Conservation (phyloP, 2,797 vertebrate genomes). For the Leontopithecus rosalia region DNA sequence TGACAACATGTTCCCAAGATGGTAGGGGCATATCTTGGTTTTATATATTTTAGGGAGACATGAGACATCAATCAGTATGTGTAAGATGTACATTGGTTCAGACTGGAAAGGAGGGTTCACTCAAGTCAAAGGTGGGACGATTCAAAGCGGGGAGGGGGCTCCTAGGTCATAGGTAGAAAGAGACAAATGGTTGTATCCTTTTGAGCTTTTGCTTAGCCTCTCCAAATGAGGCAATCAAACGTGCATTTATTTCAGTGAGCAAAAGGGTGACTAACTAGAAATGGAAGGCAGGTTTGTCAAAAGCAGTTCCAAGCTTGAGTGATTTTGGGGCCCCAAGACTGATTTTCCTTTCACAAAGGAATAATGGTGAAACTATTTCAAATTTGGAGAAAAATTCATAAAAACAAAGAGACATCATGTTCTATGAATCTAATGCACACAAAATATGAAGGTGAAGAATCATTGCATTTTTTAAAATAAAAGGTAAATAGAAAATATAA, state of each 20-base stretch:
- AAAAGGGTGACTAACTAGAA: not conserved
- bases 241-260: too few species aligned
- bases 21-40: not conserved
- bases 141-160: not conserved
- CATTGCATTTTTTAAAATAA: not conserved
- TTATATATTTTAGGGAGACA: not conserved
- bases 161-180: not conserved
- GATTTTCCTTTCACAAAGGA: not conserved
- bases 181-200: not conserved
- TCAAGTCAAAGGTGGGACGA: not conserved
- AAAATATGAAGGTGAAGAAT: not conserved
- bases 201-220: not conserved
- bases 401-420: not conserved
- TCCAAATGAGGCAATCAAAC: not conserved
- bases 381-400: not conserved
- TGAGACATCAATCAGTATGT: not conserved
- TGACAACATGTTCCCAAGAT: not conserved
- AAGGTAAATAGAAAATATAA: not conserved
- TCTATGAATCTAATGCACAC: not conserved
- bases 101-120: not conserved
- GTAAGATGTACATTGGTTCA: not conserved
- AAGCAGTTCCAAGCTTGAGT: not conserved
- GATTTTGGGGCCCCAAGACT: not conserved
- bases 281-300: not conserved
- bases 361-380: not conserved